Evolutionary conservation across 2,888 invertebrate species (phyloP), one percentile per base, ranked within the genome.

Genomic region (Cosmopolites sordidus): DNA sequence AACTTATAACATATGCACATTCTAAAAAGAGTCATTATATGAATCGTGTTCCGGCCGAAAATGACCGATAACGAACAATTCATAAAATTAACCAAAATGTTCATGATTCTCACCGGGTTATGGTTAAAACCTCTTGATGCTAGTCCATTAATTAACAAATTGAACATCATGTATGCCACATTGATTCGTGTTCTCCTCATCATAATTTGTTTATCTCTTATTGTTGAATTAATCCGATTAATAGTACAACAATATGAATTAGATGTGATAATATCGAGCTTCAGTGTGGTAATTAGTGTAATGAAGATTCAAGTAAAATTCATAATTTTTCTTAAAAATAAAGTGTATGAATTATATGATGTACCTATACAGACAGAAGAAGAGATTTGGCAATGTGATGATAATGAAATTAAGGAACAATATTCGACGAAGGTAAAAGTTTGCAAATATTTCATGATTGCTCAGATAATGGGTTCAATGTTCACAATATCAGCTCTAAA

Each of bases 221-320:
- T 16, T 2, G 4, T 14, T 16, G 48, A 48, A 30, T 6, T 29
- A 5, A 1, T 41, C 4, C 39, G 48, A 16, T 12, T 48, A 11
- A 48, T 48, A 1, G 16, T 48, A 30, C 11, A 41, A 16, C 18
- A 40, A 2, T 47, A 47, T 16, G 41, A 41, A 6, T 2, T 29
- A 4, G 1, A 16, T 6, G 1, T 49, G 11, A 22, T 49, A 14
- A 6, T 33, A 1, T 8, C 37, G 1, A 43, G 18, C 16, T 37
- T 49, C 1, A 18, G 14, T 5, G 37, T 49, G 5, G 17, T 49
- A 6, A 15, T 43, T 11, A 43, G 14, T 2, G 37, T n/a, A 1
- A 22, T 22, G 1, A 49, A 49, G 14, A 43, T 43, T 8, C 11
- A 29, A n/a, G 11, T 49, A 4, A 49, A 43, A 43, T 8, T 49